Evolutionary conservation across 2,888 invertebrate genomes (phyloP), one percentile per base, ranked within the genome.

Genomic region (Drosophila emarginata): DNA sequence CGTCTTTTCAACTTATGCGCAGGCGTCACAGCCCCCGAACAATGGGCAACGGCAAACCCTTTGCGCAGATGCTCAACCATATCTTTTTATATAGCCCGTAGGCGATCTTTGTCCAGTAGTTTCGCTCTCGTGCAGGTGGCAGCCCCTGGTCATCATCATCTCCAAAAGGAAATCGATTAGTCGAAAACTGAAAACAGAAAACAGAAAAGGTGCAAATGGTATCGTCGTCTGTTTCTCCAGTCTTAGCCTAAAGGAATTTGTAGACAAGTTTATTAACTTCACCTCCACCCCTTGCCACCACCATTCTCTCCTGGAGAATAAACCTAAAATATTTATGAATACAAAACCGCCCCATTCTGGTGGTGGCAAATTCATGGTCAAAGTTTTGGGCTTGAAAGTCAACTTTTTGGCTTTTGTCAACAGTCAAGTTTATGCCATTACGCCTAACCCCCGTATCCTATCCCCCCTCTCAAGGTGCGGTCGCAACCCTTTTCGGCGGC

Each of bases 231-330:
- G 45, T 32, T 32, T 32, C 11, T 2, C 11, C 32, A 45, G 4
- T 45, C 12, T 45, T 3, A 80, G 67, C 64, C 59, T 72, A 36
- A 18, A 26, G 52, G 66, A 54, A 61, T 71, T 79, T 79, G 18
- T 80, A 74, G 85, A 88, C 84, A 81, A 88, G 80, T 88, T 85
- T 85, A 89, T 88, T 88, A 89, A 83, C 79, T 80, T 79, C 68
- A 39, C 45, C 50, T 32, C 51, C 12, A 15, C 32, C 45, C 32
- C 54, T n/a, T n/a, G n/a, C 62, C 26, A 5, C 26, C 26, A 4
- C 6, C 26, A n/a, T 5, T 60, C n/a, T n/a, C n/a, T n/a, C 37
- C 1, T n/a, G n/a, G 37, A 0, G 37, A 37, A n/a, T 4, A 45
- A 67, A 26, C 56, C 72, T 21, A 68, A 51, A 67, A 66, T 54